phyloP scores from a whole-genome alignment of 37 sponge, comb jelly and placozoan species.

The Axinella damicornis region DNA sequence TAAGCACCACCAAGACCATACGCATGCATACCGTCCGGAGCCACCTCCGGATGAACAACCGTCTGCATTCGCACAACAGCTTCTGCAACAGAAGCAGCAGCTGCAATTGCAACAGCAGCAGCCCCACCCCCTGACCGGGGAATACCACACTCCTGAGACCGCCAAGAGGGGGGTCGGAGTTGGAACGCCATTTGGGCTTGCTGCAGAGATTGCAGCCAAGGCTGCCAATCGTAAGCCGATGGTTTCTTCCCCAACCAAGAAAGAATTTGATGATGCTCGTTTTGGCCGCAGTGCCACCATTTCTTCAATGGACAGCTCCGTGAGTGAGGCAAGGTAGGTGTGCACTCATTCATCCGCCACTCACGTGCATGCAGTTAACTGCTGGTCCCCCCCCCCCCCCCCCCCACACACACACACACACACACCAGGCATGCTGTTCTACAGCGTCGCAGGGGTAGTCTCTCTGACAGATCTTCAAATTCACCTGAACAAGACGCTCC shows the following conservation, averaged over 20 bases:
- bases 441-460: constrained; percentile 21
- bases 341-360: neutral
- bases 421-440: constrained; percentile 18
- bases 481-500: neutral
- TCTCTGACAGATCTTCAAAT: constrained; percentile 18
- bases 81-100: neutral
- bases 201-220: constrained; percentile 71
- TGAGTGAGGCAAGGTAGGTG: constrained; percentile 24
- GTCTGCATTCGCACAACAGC: neutral
- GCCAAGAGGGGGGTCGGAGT: neutral
- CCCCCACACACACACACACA: too few species aligned
- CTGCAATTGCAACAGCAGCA: constrained; percentile 22
- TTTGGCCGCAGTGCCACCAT: constrained; percentile 28
- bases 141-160: neutral
- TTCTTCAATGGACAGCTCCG: neutral
- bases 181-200: constrained; percentile 29
- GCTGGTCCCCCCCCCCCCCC: too few species aligned
- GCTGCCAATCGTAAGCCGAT: constrained; percentile 73
- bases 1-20: neutral
- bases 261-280: constrained; percentile 25
- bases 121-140: neutral
- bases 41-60: neutral
- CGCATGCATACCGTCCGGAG: too few species aligned
- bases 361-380: too few species aligned
- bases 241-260: constrained; percentile 55